Conservation (phyloP, 1,140 invertebrate genomes). For the Platorchestia sp. region DNA sequence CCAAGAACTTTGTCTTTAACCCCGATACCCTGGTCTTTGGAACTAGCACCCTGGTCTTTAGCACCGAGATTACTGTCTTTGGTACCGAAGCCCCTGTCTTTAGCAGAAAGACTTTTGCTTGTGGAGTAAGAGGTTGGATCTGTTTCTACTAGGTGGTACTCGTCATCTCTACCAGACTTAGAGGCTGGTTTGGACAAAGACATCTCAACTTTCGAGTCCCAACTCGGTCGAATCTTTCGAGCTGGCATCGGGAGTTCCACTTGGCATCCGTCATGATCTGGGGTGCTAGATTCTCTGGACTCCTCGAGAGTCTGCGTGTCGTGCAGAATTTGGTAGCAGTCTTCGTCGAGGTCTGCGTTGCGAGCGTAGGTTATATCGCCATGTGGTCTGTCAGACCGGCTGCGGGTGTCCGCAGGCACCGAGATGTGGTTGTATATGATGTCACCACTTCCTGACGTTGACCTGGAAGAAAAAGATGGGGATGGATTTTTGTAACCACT, state of each 20-base stretch:
- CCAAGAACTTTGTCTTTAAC: not conserved
- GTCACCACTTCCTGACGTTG: not conserved
- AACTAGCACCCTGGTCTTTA: not conserved
- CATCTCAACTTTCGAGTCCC: conserved; percentile 24
- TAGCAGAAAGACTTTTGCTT: not conserved
- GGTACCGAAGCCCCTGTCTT: not conserved
- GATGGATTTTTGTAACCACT: not conserved
- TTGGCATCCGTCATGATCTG: not conserved
- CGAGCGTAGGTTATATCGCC: not conserved
- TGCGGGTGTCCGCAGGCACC: not conserved
- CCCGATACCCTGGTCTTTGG: not conserved
- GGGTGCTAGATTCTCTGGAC: not conserved
- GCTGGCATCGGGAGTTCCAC: conserved; percentile 11
- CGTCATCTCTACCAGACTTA: not conserved
- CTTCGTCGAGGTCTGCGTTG: conserved; percentile 22
- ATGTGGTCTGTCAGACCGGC: not conserved
- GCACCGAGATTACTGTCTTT: not conserved
- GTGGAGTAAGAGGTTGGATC: not conserved
- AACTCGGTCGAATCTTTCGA: not conserved
- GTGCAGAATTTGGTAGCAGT: conserved; percentile 28
- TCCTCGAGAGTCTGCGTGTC: not conserved
- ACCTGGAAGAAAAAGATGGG: not conserved
- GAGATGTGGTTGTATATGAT: not conserved
- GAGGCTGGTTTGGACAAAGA: not conserved
- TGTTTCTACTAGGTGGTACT: not conserved